phyloP scores from a whole-genome alignment of 2,797 vertebrate species.

The Cuculus canorus region DNA sequence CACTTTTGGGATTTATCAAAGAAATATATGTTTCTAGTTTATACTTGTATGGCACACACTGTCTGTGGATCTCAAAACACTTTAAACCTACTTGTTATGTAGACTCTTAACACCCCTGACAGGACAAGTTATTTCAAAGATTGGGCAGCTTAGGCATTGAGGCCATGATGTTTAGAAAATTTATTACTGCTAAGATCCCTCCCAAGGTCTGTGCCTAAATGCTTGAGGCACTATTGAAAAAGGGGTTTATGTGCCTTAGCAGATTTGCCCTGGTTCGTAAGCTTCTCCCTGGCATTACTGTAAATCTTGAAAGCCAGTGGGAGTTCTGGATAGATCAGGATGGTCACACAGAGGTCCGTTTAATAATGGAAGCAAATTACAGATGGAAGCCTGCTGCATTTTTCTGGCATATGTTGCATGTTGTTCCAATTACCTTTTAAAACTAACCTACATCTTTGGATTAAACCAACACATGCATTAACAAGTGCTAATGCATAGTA shows the following conservation, averaged over 20 bases:
- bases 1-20: neutral
- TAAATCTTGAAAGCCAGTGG: slow-evolving; percentile 22
- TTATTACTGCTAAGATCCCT: neutral
- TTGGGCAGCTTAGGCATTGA: neutral
- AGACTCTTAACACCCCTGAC: neutral
- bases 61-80: neutral
- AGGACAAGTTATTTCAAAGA: neutral
- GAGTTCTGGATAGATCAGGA: slow-evolving; percentile 29
- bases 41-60: neutral
- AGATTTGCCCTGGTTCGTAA: slow-evolving; percentile 14
- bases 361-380: slow-evolving; percentile 26
- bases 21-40: neutral
- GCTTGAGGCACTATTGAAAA: slow-evolving; percentile 12
- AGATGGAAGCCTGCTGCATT: neutral
- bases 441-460: slow-evolving; percentile 58
- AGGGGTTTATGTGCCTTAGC: neutral
- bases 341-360: neutral
- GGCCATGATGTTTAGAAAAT: neutral
- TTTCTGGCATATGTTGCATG: neutral
- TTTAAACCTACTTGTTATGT: neutral
- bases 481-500: slow-evolving; percentile 30
- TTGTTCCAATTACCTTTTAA: slow-evolving; percentile 8
- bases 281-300: slow-evolving; percentile 10
- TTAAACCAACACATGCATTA: slow-evolving; percentile 41
- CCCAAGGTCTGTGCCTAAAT: slow-evolving; percentile 13